These are phyloP conservation scores for Rhopalosiphum padi DNA, from an alignment of 1,140 invertebrate genomes.

Conservation along the genomic window DNA sequence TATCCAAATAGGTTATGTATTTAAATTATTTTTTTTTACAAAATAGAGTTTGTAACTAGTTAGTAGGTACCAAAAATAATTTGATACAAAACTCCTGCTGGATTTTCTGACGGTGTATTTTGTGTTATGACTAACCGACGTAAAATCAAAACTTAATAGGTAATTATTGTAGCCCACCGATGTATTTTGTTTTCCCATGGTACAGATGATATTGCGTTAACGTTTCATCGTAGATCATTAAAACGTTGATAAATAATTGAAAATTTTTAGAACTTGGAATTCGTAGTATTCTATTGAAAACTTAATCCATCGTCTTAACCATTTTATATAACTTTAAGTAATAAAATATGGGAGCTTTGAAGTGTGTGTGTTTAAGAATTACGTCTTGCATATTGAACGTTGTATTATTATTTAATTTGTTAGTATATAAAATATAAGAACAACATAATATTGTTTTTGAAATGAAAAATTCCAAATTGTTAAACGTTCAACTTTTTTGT, in stretches of 20 bases:
- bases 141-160: too few relatives aligned
- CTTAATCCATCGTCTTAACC: background rate
- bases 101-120: background rate
- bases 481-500: background rate
- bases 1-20: too few relatives aligned
- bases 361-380: background rate
- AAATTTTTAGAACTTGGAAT: background rate
- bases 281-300: background rate
- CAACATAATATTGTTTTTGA: background rate
- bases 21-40: too few relatives aligned
- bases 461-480: background rate
- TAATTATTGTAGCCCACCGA: background rate
- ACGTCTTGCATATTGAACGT: background rate
- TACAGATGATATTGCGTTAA: background rate
- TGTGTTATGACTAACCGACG: background rate
- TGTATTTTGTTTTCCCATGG: background rate
- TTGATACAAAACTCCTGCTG: background rate
- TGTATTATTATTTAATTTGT: background rate
- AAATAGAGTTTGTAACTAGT: background rate
- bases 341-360: background rate
- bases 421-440: background rate
- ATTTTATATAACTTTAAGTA: background rate
- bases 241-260: background rate
- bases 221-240: background rate
- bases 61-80: background rate